Percentiles rank a stretch among this genome's conserved stretches.
Evolutionary conservation across 2,113 vertebrate genomes (phyloP).

Genomic region (Cheilinus undulatus): DNA sequence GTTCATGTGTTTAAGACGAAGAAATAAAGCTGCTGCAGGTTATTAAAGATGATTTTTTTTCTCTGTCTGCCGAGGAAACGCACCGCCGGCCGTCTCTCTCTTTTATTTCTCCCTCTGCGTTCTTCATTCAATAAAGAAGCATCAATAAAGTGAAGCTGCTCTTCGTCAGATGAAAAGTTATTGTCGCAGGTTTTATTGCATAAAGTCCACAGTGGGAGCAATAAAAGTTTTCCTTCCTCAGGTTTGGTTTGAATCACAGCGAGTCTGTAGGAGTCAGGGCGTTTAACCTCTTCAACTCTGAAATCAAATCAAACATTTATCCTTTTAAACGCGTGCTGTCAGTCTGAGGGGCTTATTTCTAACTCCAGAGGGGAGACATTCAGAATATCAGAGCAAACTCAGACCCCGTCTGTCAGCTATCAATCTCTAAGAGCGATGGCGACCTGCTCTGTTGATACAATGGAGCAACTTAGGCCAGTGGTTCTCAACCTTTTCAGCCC

Average conservation of each 20-base stretch:
- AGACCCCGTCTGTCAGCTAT: too few relatives aligned
- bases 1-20: slow-evolving; percentile 22
- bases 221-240: slow-evolving; percentile 21
- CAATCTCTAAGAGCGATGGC: too few relatives aligned
- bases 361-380: too few relatives aligned
- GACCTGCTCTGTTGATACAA: too few relatives aligned
- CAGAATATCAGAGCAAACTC: too few relatives aligned
- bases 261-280: neutral
- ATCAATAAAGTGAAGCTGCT: slow-evolving; percentile 40
- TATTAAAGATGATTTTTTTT: slow-evolving; percentile 50
- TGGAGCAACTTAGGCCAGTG: too few relatives aligned
- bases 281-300: neutral
- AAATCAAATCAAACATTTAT: too few relatives aligned
- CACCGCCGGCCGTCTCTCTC: neutral
- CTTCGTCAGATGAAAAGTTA: slow-evolving; percentile 31
- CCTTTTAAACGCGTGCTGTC: too few relatives aligned
- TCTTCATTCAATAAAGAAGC: slow-evolving; percentile 46
- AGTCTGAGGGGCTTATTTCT: too few relatives aligned
- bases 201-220: slow-evolving; percentile 49
- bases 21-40: slow-evolving; percentile 40
- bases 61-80: neutral
- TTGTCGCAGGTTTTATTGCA: slow-evolving; percentile 38
- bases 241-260: slow-evolving; percentile 30
- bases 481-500: too few relatives aligned
- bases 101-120: slow-evolving; percentile 50